Evolutionary conservation across 2,888 invertebrate genomes (phyloP).

Genomic region (Euplagia quadripunctaria): DNA sequence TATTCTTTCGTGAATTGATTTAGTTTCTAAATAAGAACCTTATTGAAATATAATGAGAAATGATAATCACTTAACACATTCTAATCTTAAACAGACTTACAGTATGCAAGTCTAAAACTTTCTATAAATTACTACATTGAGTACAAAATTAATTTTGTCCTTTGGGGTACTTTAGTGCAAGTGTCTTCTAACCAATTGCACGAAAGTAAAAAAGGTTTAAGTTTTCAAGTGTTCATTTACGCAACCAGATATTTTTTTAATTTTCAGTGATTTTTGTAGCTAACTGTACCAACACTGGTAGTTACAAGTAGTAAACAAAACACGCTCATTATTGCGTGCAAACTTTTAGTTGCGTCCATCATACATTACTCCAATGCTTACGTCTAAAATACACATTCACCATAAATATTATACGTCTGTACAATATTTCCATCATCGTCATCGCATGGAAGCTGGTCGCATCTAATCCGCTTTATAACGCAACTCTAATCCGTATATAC

Average conservation of each 20-base stretch:
- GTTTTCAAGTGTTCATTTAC: not conserved
- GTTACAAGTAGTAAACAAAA: too few species aligned
- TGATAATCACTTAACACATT: not conserved
- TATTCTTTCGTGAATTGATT: too few species aligned
- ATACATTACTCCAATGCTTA: too few species aligned
- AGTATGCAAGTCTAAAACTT: not conserved
- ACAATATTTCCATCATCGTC: not conserved
- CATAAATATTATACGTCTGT: too few species aligned
- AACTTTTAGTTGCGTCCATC: not conserved
- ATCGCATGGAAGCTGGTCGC: not conserved
- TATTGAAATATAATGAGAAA: not conserved
- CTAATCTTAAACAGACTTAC: not conserved
- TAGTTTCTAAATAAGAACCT: too few species aligned
- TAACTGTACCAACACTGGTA: not conserved
- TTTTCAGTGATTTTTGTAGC: not conserved
- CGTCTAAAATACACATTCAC: too few species aligned
- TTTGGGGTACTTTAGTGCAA: not conserved
- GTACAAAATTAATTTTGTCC: not conserved
- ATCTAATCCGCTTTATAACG: slow-evolving; percentile 7
- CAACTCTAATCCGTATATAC: slow-evolving; percentile 22
- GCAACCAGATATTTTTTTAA: not conserved
- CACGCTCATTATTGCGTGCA: too few species aligned
- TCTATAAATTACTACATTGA: not conserved
- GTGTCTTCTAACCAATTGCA: not conserved
- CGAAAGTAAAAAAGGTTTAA: not conserved